Conservation (phyloP, 2,797 vertebrate species). For the Danionella dracula region DNA sequence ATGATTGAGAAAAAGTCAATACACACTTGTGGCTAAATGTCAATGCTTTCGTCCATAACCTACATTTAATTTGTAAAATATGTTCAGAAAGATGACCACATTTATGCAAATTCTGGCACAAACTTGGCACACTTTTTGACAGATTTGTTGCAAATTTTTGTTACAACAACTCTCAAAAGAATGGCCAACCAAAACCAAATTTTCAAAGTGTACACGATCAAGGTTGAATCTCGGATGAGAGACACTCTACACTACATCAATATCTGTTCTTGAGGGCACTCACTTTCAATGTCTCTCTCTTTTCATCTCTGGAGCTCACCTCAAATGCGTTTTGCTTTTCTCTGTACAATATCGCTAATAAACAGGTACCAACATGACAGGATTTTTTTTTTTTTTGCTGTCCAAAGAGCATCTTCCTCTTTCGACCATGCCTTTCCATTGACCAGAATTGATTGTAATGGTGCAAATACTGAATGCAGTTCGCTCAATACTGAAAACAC, state of each 20-base stretch:
- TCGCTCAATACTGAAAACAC: not conserved
- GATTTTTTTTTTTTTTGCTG: slow-evolving; percentile 19
- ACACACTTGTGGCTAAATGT: not conserved
- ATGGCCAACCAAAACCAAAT: not conserved
- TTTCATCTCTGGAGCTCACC: too few species aligned
- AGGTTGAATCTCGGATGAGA: slow-evolving; percentile 67
- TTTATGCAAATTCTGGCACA: too few species aligned
- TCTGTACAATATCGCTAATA: slow-evolving; percentile 17
- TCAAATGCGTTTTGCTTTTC: not conserved
- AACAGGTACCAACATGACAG: slow-evolving; percentile 27
- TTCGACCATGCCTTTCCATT: slow-evolving; percentile 19
- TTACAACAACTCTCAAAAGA: slow-evolving; percentile 48
- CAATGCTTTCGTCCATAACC: not conserved
- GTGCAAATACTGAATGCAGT: slow-evolving; percentile 20
- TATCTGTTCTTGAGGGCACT: slow-evolving; percentile 43
- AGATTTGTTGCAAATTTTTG: not conserved
- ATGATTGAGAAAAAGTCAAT: too few species aligned
- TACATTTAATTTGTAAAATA: not conserved
- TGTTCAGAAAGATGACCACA: not conserved
- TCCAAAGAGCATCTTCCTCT: slow-evolving; percentile 12
- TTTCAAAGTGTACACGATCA: slow-evolving; percentile 37
- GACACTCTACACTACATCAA: slow-evolving; percentile 62
- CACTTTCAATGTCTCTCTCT: slow-evolving; percentile 38
- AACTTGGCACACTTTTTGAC: too few species aligned
- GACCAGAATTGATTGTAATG: slow-evolving; percentile 32